These are phyloP conservation scores for Austrolebias charrua DNA, from an alignment of 2,797 vertebrate genomes.

Conservation along the genomic window DNA sequence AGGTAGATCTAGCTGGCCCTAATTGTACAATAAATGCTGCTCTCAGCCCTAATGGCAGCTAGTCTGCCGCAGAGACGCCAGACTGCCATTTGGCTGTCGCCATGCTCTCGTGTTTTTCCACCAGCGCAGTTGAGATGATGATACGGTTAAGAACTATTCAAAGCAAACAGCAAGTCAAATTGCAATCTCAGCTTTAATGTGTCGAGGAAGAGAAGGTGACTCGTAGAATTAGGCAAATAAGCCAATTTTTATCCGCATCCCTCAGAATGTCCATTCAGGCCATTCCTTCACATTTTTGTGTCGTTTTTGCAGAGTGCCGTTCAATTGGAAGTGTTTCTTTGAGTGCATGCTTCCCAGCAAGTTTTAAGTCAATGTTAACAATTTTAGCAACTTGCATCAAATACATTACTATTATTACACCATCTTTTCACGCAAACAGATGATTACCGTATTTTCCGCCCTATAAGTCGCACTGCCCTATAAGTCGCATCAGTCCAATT, in stretches of 20 bases:
- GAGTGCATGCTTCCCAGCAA: constrained; percentile 26
- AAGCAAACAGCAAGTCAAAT: constrained; percentile 86
- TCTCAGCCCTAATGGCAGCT: constrained; percentile 91
- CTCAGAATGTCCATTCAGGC: constrained; percentile 52
- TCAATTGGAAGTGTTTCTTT: constrained; percentile 40
- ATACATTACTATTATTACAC: constrained; percentile 23
- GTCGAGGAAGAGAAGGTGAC: constrained; percentile 62
- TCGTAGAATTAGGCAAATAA: constrained; percentile 71
- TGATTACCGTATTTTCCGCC: too few relatives aligned
- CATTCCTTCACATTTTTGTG: constrained; percentile 44
- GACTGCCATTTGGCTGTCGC: constrained; percentile 93
- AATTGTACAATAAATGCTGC: constrained; percentile 97
- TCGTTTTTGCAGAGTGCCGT: constrained; percentile 30
- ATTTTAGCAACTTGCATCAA: constrained; percentile 12
- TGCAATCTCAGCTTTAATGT: constrained; percentile 84
- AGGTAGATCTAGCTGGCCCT: constrained; percentile 91
- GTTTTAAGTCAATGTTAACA: constrained; percentile 26
- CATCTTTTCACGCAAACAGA: constrained; percentile 10
- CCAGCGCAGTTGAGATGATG: constrained; percentile 85
- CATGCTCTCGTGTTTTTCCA: constrained; percentile 87
- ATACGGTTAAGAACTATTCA: constrained; percentile 85
- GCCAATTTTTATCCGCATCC: constrained; percentile 66
- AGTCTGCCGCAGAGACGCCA: constrained; percentile 90
- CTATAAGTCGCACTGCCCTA: too few relatives aligned
- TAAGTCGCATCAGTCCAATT: too few relatives aligned